Evolutionary conservation across 1,140 invertebrate genomes (phyloP), one percentile per base, ranked within the genome.

Genomic region (Lutraria rhynchaena): DNA sequence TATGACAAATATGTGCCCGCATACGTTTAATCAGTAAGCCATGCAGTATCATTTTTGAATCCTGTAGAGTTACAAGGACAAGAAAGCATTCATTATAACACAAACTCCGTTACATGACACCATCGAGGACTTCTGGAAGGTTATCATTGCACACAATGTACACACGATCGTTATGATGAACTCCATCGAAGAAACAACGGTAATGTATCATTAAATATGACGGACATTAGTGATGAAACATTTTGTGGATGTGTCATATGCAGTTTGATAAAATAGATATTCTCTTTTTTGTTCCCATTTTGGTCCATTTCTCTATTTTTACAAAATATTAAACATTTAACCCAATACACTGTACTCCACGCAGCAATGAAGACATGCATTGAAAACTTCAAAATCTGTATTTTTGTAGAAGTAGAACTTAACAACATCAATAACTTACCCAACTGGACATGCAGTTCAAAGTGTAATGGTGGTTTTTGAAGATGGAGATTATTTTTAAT

Each of bases 71-170:
- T 87, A 86, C 82, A 74, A 63, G 9, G n/a, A 67, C 17, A 78
- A 70, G 27, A 78, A 83, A 31, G 63, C 49, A 19, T 88, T 85
- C 60, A 87, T 89, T 33, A 44, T 89, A 7, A 89, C 88, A 22
- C 88, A 89, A 49, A 86, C 81, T 17, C 88, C 88, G 3, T 51
- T 87, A 2, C 3, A 51, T 7, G 49, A 53, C 2, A 89, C 89
- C 3, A 76, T 87, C 3, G 49, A 65, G 11, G 89, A 90, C 61
- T 89, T 90, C 67, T 90, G 89, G 89, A 65, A 67, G 7, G 44
- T 90, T 19, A 69, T 89, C 19, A 87, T 85, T 46, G 84, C 89
- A 24, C 77, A 88, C 27, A 58, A 86, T 22, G 70, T 89, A 17
- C 61, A 31, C 11, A 67, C 70, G 15, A 83, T 90, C 31, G 85